Evolutionary conservation across 1,140 invertebrate genomes (phyloP).

Genomic region (Caenorhabditis briggsae): DNA sequence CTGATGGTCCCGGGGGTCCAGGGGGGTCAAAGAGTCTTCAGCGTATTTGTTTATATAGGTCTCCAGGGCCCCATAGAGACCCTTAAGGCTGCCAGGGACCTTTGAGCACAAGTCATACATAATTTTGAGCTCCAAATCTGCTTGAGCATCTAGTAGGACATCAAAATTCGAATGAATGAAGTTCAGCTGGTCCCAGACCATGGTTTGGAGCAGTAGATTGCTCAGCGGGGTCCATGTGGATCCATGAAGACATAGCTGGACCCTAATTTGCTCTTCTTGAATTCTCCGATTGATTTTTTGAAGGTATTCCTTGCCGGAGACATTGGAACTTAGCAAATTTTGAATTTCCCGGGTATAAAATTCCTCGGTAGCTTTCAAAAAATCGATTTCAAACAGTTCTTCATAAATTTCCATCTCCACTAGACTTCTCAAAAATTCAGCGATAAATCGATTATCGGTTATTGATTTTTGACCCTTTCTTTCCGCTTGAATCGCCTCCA

Average conservation of each 20-base stretch:
- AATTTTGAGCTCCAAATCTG: slow-evolving; percentile 91
- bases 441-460: too few relatives aligned
- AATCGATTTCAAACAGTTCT: slow-evolving; percentile 93
- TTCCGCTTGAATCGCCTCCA: too few relatives aligned
- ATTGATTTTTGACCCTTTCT: too few relatives aligned
- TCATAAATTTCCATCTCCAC: slow-evolving; percentile 81
- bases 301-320: slow-evolving; percentile 94
- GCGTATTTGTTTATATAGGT: slow-evolving; percentile 92
- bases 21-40: slow-evolving; percentile 88
- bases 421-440: too few relatives aligned
- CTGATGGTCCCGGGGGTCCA: slow-evolving; percentile 86
- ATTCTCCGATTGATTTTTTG: slow-evolving; percentile 93
- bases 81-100: slow-evolving; percentile 88
- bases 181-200: slow-evolving; percentile 96
- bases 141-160: slow-evolving; percentile 91
- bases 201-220: slow-evolving; percentile 92
- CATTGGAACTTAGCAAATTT: slow-evolving; percentile 89
- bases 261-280: slow-evolving; percentile 89
- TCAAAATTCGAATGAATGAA: slow-evolving; percentile 97
- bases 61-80: slow-evolving; percentile 83
- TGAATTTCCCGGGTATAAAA: slow-evolving; percentile 94
- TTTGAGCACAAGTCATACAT: slow-evolving; percentile 95
- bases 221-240: slow-evolving; percentile 87
- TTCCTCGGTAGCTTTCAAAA: slow-evolving; percentile 92
- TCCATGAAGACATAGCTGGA: slow-evolving; percentile 93